Evolutionary conservation across 1,140 invertebrate species (phyloP), one percentile per base, ranked within the genome.

Genomic region (Hirudo medicinalis): DNA sequence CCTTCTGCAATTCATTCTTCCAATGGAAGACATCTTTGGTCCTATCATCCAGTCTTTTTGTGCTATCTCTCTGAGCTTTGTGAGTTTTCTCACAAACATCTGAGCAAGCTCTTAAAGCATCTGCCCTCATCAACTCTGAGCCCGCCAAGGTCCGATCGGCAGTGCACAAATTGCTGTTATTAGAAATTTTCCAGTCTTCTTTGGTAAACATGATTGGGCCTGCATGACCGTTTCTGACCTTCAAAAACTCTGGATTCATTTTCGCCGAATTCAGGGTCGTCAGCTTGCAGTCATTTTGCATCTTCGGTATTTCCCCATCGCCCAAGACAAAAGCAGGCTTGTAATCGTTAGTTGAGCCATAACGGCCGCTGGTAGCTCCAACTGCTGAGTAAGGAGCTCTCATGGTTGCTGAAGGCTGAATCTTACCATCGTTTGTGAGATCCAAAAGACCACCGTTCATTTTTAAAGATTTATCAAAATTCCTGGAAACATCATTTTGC

Each of bases 11-110:
- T 83, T 96, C 92, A 78, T 77, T 94, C 91, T 91, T 87, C 92
- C 92, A 97, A 81, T 94, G 95, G 36, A 89, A 91, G 22, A 91
- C 89, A 76, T 95, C 92, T 2, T 90, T 92, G 72, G 95, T 89
- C 68, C 92, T 85, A 81, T 96, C 92, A 0, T 92, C 92, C 17
- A 83, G 76, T 43, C 78, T 75, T 75, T 83, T 83, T 57, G 80
- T 80, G 69, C 79, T 79, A 74, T 83, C 81, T 54, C 73, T 76
- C 72, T 82, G 80, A 67, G 79, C 78, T 72, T 78, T 77, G 68
- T 78, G 78, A 25, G 82, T 82, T 74, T 81, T 80, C 75, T 82
- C 81, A 74, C 82, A 81, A 55, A 79, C 80, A 76, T 83, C 82
- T n/a, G 79, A 75, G 69, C 80, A 81, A 60, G 82, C 74, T 40